phyloP scores from a whole-genome alignment of 2,888 invertebrate species.

The Calliphora vomitoria region DNA sequence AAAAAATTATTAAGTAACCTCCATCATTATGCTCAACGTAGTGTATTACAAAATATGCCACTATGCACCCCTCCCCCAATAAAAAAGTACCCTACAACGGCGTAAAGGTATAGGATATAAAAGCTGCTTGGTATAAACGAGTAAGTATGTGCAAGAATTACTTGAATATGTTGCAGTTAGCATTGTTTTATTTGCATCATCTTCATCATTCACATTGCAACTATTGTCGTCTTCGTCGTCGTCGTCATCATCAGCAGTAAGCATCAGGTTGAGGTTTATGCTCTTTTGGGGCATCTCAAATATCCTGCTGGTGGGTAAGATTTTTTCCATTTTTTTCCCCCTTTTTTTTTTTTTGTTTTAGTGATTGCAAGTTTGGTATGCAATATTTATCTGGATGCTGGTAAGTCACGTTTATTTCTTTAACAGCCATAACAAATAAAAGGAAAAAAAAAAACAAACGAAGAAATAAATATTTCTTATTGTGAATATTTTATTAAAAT shows the following conservation, averaged over 20 bases:
- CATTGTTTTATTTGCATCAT: conserved; percentile 74
- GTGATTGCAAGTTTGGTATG: conserved; percentile 75
- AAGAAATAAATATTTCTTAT: conserved; percentile 67
- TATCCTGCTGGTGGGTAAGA: conserved; percentile 84
- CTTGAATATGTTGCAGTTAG: conserved; percentile 72
- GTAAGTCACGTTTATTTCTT: conserved; percentile 81
- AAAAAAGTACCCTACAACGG: background rate
- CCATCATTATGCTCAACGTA: background rate
- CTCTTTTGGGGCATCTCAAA: conserved; percentile 80
- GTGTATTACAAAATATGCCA: background rate
- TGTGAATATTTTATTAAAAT: conserved; percentile 68
- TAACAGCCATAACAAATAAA: conserved; percentile 54
- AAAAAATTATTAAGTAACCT: too few relatives aligned
- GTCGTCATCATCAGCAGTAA: conserved; percentile 57
- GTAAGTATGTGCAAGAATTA: conserved; percentile 61
- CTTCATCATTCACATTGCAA: conserved; percentile 73
- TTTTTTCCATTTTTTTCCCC: conserved; percentile 33
- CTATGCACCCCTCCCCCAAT: background rate
- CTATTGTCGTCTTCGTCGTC: conserved; percentile 57
- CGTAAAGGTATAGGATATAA: conserved; percentile 44
- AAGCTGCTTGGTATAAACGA: conserved; percentile 52
- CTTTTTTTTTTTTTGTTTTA: conserved; percentile 69
- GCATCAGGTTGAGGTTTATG: conserved; percentile 73
- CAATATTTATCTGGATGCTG: conserved; percentile 82
- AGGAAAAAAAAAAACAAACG: conserved; percentile 33